Evolutionary conservation across 2,888 invertebrate species (phyloP).

Genomic region (Drosophila dives): DNA sequence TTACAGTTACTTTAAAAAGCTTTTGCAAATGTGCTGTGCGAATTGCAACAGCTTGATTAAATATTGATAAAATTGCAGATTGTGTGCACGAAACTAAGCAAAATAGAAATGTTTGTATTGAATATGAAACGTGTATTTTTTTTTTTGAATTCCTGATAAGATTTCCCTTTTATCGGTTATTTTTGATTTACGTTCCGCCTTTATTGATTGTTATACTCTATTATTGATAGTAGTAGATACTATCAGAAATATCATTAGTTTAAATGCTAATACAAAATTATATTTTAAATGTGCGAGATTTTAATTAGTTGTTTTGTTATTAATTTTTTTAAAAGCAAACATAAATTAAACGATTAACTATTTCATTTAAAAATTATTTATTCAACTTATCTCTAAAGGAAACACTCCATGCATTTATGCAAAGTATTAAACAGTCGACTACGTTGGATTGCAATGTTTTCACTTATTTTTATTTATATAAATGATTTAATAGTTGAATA

Average conservation of each 20-base stretch:
- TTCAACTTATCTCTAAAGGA: not conserved
- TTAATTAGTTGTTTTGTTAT: not conserved
- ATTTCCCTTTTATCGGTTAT: constrained; percentile 46
- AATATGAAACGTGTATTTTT: constrained; percentile 14
- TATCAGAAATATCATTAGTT: not conserved
- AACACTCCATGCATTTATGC: not conserved
- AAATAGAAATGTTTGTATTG: constrained; percentile 12
- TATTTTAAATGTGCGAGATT: not conserved
- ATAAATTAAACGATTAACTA: not conserved
- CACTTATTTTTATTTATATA: constrained; percentile 31
- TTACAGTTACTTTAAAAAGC: constrained; percentile 5
- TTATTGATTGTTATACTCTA: not conserved
- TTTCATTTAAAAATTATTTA: not conserved
- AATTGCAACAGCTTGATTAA: constrained; percentile 55
- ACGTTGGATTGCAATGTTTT: not conserved
- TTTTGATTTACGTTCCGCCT: constrained; percentile 8
- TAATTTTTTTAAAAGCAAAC: not conserved
- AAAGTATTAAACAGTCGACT: not conserved
- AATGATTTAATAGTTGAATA: constrained; percentile 59
- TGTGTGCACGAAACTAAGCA: constrained; percentile 19
- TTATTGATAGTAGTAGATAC: too few relatives aligned
- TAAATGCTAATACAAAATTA: not conserved
- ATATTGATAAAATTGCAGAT: constrained; percentile 61
- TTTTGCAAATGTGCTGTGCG: constrained; percentile 16
- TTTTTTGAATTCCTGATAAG: constrained; percentile 49